Evolutionary conservation across 2,888 invertebrate species (phyloP), one percentile per base, ranked within the genome.

Genomic region (Ypsolopha scabrella): DNA sequence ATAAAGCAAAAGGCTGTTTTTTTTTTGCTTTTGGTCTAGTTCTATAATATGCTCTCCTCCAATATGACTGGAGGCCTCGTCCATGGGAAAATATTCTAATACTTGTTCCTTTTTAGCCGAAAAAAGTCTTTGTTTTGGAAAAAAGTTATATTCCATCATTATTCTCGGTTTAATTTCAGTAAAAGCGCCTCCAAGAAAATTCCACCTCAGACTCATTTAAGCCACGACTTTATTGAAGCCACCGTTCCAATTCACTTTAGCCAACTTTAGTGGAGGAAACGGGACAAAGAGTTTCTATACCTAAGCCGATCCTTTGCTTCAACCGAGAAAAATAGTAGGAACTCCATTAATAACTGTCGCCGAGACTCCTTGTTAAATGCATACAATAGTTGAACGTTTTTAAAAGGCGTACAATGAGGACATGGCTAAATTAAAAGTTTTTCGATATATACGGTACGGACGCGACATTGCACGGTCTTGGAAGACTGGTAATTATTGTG

Each of bases 381-480:
- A 86, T 85, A 85, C 85, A 86, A 86, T 86, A 85, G 83, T 82
- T 75, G 81, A 72, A 77, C 80, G 80, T 82, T 83, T 86, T 82
- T 81, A 83, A 78, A 85, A 82, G 80, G 78, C 79, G 75, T 73
- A 85, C 83, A 85, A 85, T 75, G 68, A 80, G 69, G 72, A 77
- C 81, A 81, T 83, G 82, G 86, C 86, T 85, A 86, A 86, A 85
- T 83, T 86, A 86, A 86, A 86, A 86, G 75, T 86, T 86, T 83
- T 86, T 83, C 83, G 81, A 83, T 82, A 82, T 74, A 68, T 70
- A 67, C 67, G 71, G n/a, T 24, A 7, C 73, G 72, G 72, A 71
- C 72, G 76, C 81, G 80, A 85, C 83, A 82, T 80, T 79, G 81
- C 80, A 78, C 78, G 77, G 75, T 79, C 75, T 76, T 78, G 71